These are phyloP conservation scores for Leptopilina boulardi DNA, from an alignment of 1,140 invertebrate genomes.

Conservation along the genomic window DNA sequence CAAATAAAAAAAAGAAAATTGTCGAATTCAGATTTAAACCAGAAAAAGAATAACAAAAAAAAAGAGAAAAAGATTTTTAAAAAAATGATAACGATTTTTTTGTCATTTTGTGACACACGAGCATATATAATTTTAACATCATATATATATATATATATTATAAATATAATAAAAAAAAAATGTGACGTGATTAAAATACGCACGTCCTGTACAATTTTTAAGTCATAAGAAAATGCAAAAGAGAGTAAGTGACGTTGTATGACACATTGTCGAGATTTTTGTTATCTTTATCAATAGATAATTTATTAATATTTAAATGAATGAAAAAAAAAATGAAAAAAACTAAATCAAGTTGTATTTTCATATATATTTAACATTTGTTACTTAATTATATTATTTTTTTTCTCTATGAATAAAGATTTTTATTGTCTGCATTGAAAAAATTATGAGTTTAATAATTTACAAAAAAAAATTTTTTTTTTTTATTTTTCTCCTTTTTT, in stretches of 20 bases:
- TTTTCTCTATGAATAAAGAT: background rate
- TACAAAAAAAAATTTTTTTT: background rate
- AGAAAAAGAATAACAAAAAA: background rate
- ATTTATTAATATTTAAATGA: background rate
- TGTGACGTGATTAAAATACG: background rate
- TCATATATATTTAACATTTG: background rate
- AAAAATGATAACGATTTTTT: background rate
- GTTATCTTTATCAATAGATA: constrained; percentile 7
- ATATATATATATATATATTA: background rate
- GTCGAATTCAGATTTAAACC: background rate
- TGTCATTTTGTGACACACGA: background rate
- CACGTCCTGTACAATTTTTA: background rate
- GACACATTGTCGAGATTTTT: constrained; percentile 4
- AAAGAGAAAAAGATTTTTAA: too few relatives aligned
- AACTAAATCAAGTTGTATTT: background rate
- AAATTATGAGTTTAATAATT: too few relatives aligned
- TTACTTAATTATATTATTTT: background rate
- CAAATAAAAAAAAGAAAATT: background rate
- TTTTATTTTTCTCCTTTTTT: too few relatives aligned
- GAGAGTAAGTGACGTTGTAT: background rate
- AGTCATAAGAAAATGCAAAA: background rate
- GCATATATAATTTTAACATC: background rate
- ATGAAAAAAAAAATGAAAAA: background rate
- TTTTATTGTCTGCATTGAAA: too few relatives aligned
- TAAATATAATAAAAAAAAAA: background rate